Conservation (phyloP, 2,113 vertebrate genomes). For the Tympanuchus pallidicinctus region DNA sequence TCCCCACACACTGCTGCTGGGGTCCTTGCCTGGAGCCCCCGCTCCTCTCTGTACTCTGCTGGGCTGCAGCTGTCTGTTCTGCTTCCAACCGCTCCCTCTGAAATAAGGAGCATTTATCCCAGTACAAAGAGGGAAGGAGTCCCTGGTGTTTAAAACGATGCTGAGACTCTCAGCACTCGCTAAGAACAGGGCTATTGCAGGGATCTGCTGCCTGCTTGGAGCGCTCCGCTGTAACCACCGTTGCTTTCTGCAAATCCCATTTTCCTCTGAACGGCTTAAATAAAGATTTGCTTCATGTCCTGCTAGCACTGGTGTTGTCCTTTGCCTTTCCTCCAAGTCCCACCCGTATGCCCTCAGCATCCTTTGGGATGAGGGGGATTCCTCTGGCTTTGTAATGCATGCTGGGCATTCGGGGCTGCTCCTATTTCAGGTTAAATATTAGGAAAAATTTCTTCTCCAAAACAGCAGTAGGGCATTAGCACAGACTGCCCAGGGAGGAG, state of each 20-base stretch:
- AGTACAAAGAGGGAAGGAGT: not conserved
- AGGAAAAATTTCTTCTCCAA: no score
- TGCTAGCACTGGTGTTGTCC: not conserved
- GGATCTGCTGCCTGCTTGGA: not conserved
- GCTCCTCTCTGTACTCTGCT: not conserved
- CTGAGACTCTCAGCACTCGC: not conserved
- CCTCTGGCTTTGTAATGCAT: rapidly evolving
- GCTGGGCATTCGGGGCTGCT: rapidly evolving
- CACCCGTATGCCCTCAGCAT: rapidly evolving
- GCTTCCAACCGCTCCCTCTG: not conserved
- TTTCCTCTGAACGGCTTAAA: not conserved
- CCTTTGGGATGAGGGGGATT: not conserved
- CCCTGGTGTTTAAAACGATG: not conserved
- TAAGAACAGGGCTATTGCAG: not conserved
- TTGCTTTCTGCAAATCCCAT: not conserved
- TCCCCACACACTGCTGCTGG: not conserved
- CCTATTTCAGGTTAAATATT: no score
- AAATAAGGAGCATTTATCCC: not conserved
- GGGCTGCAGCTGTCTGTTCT: not conserved
- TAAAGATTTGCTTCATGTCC: no score
- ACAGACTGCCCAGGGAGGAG: no score
- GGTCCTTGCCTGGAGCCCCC: not conserved
- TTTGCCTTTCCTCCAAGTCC: not conserved
- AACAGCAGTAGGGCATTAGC: no score
- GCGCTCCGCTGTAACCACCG: rapidly evolving